A percentile compares a stretch with the other conserved stretches of the same genome.
These are phyloP conservation scores for Tragopan temminckii DNA, from an alignment of 2,797 vertebrate species.

Conservation along the genomic window DNA sequence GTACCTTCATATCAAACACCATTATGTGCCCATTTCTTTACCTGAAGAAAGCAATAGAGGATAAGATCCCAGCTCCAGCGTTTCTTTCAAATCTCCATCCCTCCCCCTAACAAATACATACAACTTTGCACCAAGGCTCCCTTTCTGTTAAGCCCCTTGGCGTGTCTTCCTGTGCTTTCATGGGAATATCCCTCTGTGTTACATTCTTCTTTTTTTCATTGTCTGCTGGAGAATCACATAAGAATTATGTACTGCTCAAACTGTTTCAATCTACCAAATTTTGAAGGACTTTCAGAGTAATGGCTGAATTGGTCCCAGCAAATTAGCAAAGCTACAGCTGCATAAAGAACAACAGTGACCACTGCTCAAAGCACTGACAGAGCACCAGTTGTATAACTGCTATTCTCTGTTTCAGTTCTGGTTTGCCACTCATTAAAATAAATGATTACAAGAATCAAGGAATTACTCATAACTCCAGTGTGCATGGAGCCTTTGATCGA, in stretches of 20 bases:
- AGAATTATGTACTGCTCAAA: background rate
- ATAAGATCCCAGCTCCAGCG: background rate
- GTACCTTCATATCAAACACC: background rate
- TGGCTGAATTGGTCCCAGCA: background rate
- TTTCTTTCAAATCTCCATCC: background rate
- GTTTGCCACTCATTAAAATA: conserved; percentile 33
- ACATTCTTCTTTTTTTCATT: background rate
- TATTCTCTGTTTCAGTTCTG: background rate
- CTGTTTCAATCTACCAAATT: background rate
- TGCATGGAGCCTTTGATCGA: background rate
- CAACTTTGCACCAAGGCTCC: background rate
- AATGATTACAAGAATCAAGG: background rate
- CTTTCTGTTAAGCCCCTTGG: background rate
- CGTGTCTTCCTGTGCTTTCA: background rate
- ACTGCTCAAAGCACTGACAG: background rate
- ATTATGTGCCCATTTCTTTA: background rate
- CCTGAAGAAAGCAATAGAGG: background rate
- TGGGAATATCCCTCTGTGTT: background rate
- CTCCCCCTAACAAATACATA: background rate
- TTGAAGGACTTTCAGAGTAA: background rate
- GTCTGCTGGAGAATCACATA: background rate
- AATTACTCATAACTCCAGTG: background rate
- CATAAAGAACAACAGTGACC: background rate
- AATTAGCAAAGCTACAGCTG: background rate
- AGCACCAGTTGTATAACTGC: background rate